Evolutionary conservation across 2,888 invertebrate species (phyloP).

Genomic region (Andrena camellia): DNA sequence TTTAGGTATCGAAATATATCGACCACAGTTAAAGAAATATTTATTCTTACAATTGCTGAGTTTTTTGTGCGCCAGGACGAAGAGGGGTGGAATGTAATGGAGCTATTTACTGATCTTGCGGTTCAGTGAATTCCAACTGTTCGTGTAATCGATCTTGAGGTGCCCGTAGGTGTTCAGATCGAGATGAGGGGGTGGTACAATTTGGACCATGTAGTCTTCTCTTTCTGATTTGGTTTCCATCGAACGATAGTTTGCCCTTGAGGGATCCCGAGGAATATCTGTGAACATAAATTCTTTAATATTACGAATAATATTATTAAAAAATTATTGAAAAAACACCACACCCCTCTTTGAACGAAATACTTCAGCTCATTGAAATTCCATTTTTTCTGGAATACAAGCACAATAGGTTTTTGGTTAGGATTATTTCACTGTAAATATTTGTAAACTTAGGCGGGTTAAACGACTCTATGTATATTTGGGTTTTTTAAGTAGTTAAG

Average conservation of each 20-base stretch:
- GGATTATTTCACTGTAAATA: too few species aligned
- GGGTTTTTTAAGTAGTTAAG: too few species aligned
- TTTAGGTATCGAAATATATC: neutral
- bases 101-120: constrained; percentile 88
- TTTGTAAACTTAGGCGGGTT: too few species aligned
- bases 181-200: constrained; percentile 87
- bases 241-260: constrained; percentile 13
- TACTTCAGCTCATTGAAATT: too few species aligned
- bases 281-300: neutral
- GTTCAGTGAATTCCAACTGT: constrained; percentile 93
- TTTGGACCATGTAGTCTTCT: constrained; percentile 69
- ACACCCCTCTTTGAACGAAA: too few species aligned
- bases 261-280: constrained; percentile 22
- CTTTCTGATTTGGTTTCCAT: neutral
- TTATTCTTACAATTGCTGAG: neutral
- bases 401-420: too few species aligned
- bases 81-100: neutral
- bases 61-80: neutral
- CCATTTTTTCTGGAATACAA: too few species aligned
- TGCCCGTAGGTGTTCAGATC: constrained; percentile 92
- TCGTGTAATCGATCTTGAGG: constrained; percentile 93
- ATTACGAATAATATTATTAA: neutral
- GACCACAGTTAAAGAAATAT: neutral
- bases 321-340: too few species aligned
- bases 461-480: too few species aligned